These are phyloP conservation scores for Drosophila koepferae DNA, from an alignment of 2,888 invertebrate species.

Conservation along the genomic window DNA sequence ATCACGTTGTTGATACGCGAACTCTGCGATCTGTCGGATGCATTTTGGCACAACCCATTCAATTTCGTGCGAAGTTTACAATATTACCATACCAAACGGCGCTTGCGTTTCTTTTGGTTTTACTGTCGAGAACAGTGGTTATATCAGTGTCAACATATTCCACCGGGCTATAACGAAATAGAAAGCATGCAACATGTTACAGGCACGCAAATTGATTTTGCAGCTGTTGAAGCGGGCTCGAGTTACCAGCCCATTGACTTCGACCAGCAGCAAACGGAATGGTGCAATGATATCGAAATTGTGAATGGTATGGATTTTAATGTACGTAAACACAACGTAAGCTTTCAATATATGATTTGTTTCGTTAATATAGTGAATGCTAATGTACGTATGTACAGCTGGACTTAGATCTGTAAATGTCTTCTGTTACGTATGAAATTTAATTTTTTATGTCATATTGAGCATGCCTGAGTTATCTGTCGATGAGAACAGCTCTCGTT, in stretches of 20 bases:
- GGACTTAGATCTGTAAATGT: background rate
- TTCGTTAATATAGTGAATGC: background rate
- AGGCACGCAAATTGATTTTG: slow-evolving; percentile 79
- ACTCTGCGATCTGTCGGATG: slow-evolving; percentile 79
- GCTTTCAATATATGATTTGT: background rate
- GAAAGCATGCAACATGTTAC: slow-evolving; percentile 36
- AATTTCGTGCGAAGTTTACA: slow-evolving; percentile 70
- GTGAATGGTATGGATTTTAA: slow-evolving; percentile 77
- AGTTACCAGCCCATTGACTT: slow-evolving; percentile 56
- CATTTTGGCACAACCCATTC: slow-evolving; percentile 79
- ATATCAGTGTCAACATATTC: slow-evolving; percentile 37
- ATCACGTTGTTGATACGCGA: slow-evolving; percentile 79
- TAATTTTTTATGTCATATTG: background rate
- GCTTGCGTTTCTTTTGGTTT: slow-evolving; percentile 73
- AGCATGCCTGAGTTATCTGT: background rate
- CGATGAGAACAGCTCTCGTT: background rate
- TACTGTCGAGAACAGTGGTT: slow-evolving; percentile 79
- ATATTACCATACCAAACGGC: slow-evolving; percentile 74
- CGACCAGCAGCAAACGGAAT: slow-evolving; percentile 37
- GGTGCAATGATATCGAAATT: slow-evolving; percentile 78
- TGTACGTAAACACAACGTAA: slow-evolving; percentile 62
- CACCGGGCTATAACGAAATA: background rate
- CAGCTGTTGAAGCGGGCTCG: slow-evolving; percentile 76
- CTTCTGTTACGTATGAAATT: slow-evolving; percentile 2
- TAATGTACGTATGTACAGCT: background rate